These are phyloP conservation scores for Erpornis zantholeuca DNA, from an alignment of 2,113 vertebrate species.

Conservation along the genomic window DNA sequence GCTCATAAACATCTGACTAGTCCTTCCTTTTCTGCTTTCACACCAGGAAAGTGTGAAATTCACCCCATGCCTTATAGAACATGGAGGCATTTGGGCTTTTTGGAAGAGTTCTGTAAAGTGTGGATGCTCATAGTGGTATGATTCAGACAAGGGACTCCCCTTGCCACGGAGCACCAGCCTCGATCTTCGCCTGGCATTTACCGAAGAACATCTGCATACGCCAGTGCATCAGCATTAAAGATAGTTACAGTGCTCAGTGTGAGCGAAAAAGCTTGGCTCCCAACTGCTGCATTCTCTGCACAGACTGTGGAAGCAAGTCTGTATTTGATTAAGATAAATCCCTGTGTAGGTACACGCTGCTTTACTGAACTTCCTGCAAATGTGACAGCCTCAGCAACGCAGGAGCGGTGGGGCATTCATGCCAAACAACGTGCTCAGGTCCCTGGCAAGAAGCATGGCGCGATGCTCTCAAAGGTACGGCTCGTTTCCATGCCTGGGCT, in stretches of 20 bases:
- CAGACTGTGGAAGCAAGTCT: neutral
- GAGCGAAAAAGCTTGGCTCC: neutral
- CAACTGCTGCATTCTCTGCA: neutral
- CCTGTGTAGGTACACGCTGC: neutral
- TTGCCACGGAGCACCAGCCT: neutral
- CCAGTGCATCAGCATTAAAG: neutral
- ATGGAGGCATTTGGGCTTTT: neutral
- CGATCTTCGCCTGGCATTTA: conserved; percentile 4
- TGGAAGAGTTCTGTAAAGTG: neutral
- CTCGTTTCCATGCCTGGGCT: neutral
- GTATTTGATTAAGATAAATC: conserved; percentile 25
- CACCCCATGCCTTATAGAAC: neutral
- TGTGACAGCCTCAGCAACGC: neutral
- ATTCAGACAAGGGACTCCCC: neutral
- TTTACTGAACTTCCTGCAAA: neutral
- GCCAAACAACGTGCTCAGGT: neutral
- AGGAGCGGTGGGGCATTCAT: neutral
- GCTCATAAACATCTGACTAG: neutral
- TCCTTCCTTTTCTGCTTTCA: neutral
- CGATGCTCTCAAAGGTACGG: neutral
- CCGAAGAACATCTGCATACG: neutral
- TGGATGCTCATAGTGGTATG: neutral
- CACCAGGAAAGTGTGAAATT: neutral
- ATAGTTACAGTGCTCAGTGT: neutral
- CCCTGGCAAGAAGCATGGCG: neutral